Conservation (phyloP, 1,140 invertebrate species). For the Himalopsyche phryganea region DNA sequence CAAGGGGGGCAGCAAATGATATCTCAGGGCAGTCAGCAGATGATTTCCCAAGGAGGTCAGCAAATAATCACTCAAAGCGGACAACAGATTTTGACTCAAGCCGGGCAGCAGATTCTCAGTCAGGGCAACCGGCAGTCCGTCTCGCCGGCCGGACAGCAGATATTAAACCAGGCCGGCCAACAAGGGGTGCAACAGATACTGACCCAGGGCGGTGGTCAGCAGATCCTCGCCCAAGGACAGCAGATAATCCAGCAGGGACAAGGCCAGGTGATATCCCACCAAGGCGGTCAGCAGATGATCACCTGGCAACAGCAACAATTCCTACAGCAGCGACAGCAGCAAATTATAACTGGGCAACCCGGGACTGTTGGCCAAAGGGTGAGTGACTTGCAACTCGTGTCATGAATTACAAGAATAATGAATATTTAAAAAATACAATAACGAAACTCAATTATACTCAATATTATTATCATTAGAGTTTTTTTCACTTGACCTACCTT, state of each 20-base stretch:
- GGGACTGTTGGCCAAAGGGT: slow-evolving; percentile 48
- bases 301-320: slow-evolving; percentile 43
- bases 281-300: slow-evolving; percentile 44
- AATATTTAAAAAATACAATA: no score
- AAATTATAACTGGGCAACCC: slow-evolving; percentile 39
- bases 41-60: slow-evolving; percentile 46
- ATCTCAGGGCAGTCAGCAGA: slow-evolving; percentile 41
- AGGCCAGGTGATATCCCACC: slow-evolving; percentile 46
- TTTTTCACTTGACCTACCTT: no score
- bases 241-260: slow-evolving; percentile 45
- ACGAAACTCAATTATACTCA: no score
- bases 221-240: slow-evolving; percentile 37
- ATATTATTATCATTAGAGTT: no score
- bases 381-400: no score
- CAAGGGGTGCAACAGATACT: slow-evolving; percentile 36
- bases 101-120: slow-evolving; percentile 35
- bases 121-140: slow-evolving; percentile 43
- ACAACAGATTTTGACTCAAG: slow-evolving; percentile 5
- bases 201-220: slow-evolving; percentile 22
- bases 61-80: slow-evolving; percentile 43
- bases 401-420: no score
- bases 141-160: slow-evolving; percentile 42
- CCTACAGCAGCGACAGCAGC: slow-evolving; percentile 34
- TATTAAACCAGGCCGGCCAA: slow-evolving; percentile 45
- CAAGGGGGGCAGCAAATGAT: slow-evolving; percentile 45